phyloP scores from a whole-genome alignment of 2,888 invertebrate genomes.

The Luperina testacea region DNA sequence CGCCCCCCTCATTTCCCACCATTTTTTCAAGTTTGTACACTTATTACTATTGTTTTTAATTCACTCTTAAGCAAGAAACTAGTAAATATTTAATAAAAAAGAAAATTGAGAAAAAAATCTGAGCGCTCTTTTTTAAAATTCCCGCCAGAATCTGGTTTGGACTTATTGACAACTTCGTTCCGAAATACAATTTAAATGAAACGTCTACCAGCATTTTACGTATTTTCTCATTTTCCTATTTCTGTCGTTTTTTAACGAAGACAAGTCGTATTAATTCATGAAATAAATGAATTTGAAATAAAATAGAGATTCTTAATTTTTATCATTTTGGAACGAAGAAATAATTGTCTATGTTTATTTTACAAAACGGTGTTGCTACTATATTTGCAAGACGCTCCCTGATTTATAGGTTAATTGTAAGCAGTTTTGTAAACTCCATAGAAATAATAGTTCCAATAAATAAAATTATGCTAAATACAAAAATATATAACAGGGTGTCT shows the following conservation, averaged over 20 bases:
- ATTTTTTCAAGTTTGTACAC: too few species aligned
- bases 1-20: too few species aligned
- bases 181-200: slow-evolving; percentile 7
- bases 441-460: neutral
- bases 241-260: accelerated
- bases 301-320: accelerated
- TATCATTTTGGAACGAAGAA: slow-evolving; percentile 29
- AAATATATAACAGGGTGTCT: neutral
- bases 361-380: slow-evolving; percentile 24
- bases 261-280: accelerated
- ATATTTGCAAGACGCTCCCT: neutral
- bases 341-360: slow-evolving; percentile 45
- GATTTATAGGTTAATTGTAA: neutral
- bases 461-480: neutral
- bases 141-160: too few species aligned
- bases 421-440: neutral
- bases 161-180: slow-evolving; percentile 49
- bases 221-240: neutral
- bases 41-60: too few species aligned
- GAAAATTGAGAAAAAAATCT: too few species aligned
- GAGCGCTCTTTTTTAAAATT: too few species aligned
- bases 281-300: accelerated
- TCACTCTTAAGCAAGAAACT: too few species aligned
- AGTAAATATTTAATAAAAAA: too few species aligned
- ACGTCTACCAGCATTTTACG: accelerated